Conservation (phyloP, 2,797 vertebrate genomes). For the Hoplostethus mediterraneus region DNA sequence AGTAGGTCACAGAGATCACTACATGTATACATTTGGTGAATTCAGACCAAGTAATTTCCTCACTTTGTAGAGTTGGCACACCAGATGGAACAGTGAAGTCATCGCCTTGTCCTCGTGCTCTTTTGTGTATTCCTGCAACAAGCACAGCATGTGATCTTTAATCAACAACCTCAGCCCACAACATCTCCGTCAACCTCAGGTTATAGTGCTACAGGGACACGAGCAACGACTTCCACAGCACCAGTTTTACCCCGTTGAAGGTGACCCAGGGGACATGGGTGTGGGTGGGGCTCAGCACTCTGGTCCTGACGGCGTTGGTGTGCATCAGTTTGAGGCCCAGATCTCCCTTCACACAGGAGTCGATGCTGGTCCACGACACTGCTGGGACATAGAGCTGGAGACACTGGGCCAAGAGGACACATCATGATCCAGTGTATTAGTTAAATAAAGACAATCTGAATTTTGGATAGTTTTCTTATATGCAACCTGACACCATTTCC, state of each 20-base stretch:
- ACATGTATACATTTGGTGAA: too few species aligned
- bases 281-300: conserved; percentile 84
- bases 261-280: conserved; percentile 91
- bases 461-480: too few species aligned
- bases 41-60: conserved; percentile 23
- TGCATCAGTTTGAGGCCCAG: conserved; percentile 87
- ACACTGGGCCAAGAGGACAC: conserved; percentile 80
- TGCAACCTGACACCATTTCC: too few species aligned
- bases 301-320: conserved; percentile 82
- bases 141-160: not conserved
- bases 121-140: conserved; percentile 73
- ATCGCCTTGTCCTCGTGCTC: conserved; percentile 72
- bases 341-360: conserved; percentile 81
- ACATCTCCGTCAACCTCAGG: too few species aligned
- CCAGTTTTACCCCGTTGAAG: conserved; percentile 86
- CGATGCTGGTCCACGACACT: conserved; percentile 72
- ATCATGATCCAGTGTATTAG: not conserved
- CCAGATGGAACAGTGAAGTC: conserved; percentile 81
- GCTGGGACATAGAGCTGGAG: conserved; percentile 84
- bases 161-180: not conserved
- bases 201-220: too few species aligned
- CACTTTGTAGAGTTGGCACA: conserved; percentile 90
- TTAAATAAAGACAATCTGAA: too few species aligned
- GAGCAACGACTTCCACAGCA: too few species aligned
- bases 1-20: too few species aligned